Percentiles rank a stretch among this genome's conserved stretches.
Evolutionary conservation across 2,888 invertebrate species (phyloP).

Genomic region (Prenolepis imparis): DNA sequence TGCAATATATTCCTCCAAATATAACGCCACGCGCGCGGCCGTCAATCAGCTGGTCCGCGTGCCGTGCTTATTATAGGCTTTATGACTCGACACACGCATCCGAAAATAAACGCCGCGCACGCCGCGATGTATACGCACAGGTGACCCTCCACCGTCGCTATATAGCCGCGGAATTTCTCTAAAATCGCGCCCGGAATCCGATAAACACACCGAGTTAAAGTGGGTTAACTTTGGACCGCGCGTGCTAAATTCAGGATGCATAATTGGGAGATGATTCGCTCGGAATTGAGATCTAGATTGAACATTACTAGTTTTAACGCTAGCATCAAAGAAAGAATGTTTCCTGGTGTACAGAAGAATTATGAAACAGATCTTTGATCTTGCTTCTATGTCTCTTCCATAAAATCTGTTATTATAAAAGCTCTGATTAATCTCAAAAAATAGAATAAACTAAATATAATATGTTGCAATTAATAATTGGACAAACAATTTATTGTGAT

Average conservation of each 20-base stretch:
- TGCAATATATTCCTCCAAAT: conserved; percentile 52
- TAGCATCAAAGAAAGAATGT: not conserved
- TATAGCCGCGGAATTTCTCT: conserved; percentile 20
- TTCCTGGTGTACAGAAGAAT: not conserved
- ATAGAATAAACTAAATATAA: not conserved
- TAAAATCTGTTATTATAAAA: too few relatives aligned
- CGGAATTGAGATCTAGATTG: not conserved
- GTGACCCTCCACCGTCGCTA: conserved; percentile 35
- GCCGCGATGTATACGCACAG: conserved; percentile 30
- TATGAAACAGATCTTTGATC: not conserved
- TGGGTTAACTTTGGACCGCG: not conserved
- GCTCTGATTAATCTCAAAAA: not conserved
- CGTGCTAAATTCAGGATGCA: not conserved
- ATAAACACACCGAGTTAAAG: conserved; percentile 35
- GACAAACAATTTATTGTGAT: not conserved
- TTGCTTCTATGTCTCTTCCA: not conserved
- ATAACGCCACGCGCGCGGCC: conserved; percentile 42
- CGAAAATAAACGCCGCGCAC: conserved; percentile 56
- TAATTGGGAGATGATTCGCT: conserved; percentile 18
- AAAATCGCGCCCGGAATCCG: conserved; percentile 25
- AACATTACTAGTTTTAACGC: not conserved
- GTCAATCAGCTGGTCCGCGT: conserved; percentile 54
- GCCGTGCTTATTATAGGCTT: conserved; percentile 67
- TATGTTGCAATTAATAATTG: not conserved
- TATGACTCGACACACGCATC: conserved; percentile 24